Base-by-base conservation (phyloP, 2,888 invertebrate genomes). In the Brachypalpus laphriformis region DNA sequence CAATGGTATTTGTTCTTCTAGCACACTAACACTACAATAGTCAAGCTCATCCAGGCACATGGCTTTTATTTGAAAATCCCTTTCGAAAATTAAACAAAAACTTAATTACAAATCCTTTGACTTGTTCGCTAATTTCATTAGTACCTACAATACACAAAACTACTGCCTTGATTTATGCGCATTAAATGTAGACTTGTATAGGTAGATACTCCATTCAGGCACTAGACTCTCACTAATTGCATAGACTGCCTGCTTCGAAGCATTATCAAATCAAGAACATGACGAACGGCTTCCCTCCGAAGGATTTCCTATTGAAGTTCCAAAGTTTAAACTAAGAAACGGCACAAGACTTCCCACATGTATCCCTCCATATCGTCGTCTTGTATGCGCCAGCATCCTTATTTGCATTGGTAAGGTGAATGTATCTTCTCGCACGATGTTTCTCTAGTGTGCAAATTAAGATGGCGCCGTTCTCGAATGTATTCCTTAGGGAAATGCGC, bases 401-500 rank as follows among this genome's bases (percentile, higher is more conserved):
- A 28, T 80, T 80, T 65, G 72, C 78, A 65, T 78, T 68, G 34
- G 6, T 22, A 63, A 63, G 72, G 65, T 59, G 75, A 63, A 81
- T 75, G 81, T 71, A 77, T 59, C 51, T 8, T 18, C 34, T 71
- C 47, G 51, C 47, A 70, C 49, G 49, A 51, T 76, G 57, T 70
- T 45, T 28, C 45, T 22, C 45, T 22, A 66, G 49, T 71, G 54
- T 72, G 72, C 31, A 42, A 66, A 82, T 72, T 82, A 72, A 56
- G 61, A 77, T 68, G 45, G 77, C 37, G 45, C 61, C 77, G 54
- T 82, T 72, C 66, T 65, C 45, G 18, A 14, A 54, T 65, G 40
- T 72, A 66, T 74, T 78, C 72, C 72, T 45, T 5, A 40, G 78
- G 51, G 82, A 78, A 74, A 78, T 83, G 68, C 72, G 82, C 78